Conservation (phyloP, 2,888 invertebrate species). For the Polydrusus tereticollis region DNA sequence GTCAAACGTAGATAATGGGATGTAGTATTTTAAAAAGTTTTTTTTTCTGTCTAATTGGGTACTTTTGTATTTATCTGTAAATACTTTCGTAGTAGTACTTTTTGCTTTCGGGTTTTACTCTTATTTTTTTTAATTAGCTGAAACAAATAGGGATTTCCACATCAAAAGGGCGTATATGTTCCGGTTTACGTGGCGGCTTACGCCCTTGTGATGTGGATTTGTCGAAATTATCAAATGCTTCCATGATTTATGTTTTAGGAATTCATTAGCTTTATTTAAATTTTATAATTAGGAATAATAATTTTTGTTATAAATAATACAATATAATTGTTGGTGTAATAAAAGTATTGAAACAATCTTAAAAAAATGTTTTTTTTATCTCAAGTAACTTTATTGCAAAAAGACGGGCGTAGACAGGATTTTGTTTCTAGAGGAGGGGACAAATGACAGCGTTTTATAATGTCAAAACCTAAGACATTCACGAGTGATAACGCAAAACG, state of each 20-base stretch:
- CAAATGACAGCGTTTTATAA: no score
- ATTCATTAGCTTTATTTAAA: constrained; percentile 53
- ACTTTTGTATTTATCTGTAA: constrained; percentile 42
- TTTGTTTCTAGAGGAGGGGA: no score
- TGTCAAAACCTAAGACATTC: no score
- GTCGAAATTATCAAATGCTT: constrained; percentile 49
- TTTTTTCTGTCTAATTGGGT: constrained; percentile 16
- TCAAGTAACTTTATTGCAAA: no score
- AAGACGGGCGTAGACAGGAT: no score
- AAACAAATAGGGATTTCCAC: constrained; percentile 10
- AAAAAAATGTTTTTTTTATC: constrained; percentile 1
- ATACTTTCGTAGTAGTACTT: constrained; percentile 41
- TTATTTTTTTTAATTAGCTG: constrained; percentile 38
- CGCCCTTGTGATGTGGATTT: constrained; percentile 13
- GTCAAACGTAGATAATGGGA: neutral
- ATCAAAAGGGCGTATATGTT: neutral
- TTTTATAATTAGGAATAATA: constrained; percentile 65
- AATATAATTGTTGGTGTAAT: constrained; percentile 70
- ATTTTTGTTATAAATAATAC: constrained; percentile 68
- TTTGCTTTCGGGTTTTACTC: constrained; percentile 44
- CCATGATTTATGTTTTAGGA: constrained; percentile 59
- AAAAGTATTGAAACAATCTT: constrained; percentile 58
- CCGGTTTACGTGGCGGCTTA: neutral
- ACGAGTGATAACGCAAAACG: no score
- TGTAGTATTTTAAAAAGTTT: constrained; percentile 25